These are phyloP conservation scores for Shinisaurus crocodilurus DNA, from an alignment of 2,113 vertebrate genomes.

Conservation along the genomic window DNA sequence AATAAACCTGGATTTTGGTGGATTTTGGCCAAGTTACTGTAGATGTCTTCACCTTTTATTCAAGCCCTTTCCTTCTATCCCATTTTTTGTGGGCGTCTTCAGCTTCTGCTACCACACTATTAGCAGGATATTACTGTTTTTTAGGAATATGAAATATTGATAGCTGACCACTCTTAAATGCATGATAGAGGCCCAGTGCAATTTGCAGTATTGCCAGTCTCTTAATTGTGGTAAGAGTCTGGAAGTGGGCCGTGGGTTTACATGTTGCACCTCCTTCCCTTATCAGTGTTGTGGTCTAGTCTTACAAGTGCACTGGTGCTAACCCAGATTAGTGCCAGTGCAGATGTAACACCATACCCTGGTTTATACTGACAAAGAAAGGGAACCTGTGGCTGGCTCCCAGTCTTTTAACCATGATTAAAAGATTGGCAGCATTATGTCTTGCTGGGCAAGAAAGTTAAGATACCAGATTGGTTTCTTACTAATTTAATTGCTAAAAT, in stretches of 20 bases:
- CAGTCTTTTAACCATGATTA: conserved; percentile 9
- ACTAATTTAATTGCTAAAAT: conserved; percentile 69
- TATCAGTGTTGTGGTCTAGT: not conserved
- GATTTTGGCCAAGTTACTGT: not conserved
- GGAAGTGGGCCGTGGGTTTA: not conserved
- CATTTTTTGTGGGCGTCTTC: not conserved
- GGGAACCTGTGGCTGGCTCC: not conserved
- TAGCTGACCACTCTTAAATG: not conserved
- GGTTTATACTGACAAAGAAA: not conserved
- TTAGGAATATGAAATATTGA: not conserved
- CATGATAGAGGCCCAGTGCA: not conserved
- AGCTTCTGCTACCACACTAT: not conserved
- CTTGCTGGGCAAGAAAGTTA: not conserved
- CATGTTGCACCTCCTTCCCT: not conserved
- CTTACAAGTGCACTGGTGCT: not conserved
- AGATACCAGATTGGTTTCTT: conserved; percentile 19
- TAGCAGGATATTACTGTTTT: not conserved
- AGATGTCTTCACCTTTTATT: not conserved
- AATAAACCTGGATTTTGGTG: not conserved
- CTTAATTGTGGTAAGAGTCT: not conserved
- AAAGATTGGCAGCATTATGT: not conserved
- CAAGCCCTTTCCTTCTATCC: not conserved
- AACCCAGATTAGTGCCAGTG: not conserved
- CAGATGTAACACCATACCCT: not conserved
- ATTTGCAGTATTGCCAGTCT: not conserved